Evolutionary conservation across 2,888 invertebrate species (phyloP).

Genomic region (Agonopterix arenella): DNA sequence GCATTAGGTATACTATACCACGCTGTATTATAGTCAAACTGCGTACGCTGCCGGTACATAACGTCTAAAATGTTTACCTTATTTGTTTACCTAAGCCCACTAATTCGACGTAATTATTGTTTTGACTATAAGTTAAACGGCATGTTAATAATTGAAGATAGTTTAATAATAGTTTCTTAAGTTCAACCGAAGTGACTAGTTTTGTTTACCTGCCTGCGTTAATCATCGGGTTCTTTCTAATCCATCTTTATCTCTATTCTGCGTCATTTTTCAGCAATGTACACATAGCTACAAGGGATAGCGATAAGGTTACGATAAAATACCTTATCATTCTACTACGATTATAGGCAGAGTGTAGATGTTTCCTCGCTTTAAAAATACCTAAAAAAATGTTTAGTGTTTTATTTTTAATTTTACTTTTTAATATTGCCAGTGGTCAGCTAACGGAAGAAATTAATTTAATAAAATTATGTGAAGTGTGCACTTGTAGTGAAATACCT

Average conservation of each 20-base stretch:
- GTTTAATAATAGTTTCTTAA: background rate
- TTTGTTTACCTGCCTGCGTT: constrained; percentile 1
- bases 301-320: constrained; percentile 58
- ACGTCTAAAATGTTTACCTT: too few species aligned
- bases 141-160: too few species aligned
- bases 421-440: constrained; percentile 33
- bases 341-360: constrained; percentile 44
- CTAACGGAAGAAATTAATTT: constrained; percentile 28
- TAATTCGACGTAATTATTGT: too few species aligned
- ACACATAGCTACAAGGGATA: constrained; percentile 40
- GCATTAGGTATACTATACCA: too few species aligned
- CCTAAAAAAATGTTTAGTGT: constrained; percentile 48
- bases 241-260: constrained; percentile 14
- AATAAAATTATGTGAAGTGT: constrained; percentile 56
- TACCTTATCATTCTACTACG: constrained; percentile 60
- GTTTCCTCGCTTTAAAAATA: constrained; percentile 20
- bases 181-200: background rate
- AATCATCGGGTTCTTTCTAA: constrained; percentile 7
- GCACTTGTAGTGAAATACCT: constrained; percentile 67
- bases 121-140: too few species aligned
- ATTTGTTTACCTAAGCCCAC: too few species aligned
- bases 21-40: too few species aligned
- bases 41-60: too few species aligned
- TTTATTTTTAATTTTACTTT: constrained; percentile 43
- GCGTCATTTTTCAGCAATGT: constrained; percentile 63